These are phyloP conservation scores for Doris montereyensis DNA, from an alignment of 2,888 invertebrate species.

Conservation along the genomic window DNA sequence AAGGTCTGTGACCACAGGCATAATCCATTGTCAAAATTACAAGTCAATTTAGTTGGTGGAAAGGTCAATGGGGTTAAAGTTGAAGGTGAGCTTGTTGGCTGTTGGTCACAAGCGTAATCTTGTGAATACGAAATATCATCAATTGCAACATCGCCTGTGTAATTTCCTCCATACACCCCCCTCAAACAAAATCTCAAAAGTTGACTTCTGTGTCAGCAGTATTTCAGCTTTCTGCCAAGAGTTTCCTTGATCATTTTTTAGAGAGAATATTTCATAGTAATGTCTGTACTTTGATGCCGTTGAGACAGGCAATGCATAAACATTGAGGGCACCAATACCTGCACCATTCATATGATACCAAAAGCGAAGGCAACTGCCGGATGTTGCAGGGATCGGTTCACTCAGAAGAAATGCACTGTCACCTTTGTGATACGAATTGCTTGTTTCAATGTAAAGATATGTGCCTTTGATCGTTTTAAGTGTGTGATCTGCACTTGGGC, in stretches of 20 bases:
- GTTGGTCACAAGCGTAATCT: conserved; percentile 48
- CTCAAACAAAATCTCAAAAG: conserved; percentile 61
- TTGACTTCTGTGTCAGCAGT: conserved; percentile 1
- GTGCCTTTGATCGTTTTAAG: conserved; percentile 54
- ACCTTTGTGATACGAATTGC: conserved; percentile 75
- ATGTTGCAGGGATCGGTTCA: conserved; percentile 52
- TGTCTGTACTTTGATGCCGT: not conserved
- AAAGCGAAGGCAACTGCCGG: conserved; percentile 59
- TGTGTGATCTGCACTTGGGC: conserved; percentile 64
- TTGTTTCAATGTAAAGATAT: conserved; percentile 72
- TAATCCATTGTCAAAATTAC: conserved; percentile 63
- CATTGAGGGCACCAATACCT: conserved; percentile 60
- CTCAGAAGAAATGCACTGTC: conserved; percentile 75
- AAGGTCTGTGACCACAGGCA: conserved; percentile 65
- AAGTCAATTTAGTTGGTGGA: conserved; percentile 57
- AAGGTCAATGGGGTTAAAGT: conserved; percentile 49
- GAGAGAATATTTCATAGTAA: conserved; percentile 50
- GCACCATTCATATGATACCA: conserved; percentile 67
- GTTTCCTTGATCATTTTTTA: conserved; percentile 58
- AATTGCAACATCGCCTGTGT: conserved; percentile 66
- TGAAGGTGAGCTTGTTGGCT: conserved; percentile 44
- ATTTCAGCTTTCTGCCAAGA: conserved; percentile 56
- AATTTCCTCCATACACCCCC: conserved; percentile 60
- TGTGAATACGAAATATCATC: conserved; percentile 61
- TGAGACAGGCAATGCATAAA: conserved; percentile 55